Evolutionary conservation across 2,888 invertebrate genomes (phyloP).

Genomic region (Synergus umbraculus): DNA sequence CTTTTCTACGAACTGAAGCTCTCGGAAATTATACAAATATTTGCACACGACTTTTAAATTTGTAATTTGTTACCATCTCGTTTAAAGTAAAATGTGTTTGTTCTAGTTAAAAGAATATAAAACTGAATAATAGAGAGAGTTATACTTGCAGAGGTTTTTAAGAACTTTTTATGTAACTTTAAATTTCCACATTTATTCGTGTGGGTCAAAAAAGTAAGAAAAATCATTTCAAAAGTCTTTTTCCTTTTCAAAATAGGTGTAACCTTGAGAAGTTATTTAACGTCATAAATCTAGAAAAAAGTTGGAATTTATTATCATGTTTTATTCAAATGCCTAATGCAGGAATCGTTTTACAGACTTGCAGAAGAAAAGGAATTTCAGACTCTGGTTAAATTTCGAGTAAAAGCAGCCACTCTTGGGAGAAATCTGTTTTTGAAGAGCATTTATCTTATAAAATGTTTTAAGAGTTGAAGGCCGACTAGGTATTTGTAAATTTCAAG

Average conservation of each 20-base stretch:
- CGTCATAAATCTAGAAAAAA: not conserved
- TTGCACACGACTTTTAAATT: not conserved
- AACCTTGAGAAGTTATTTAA: not conserved
- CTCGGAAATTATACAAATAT: not conserved
- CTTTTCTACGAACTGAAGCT: not conserved
- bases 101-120: not conserved
- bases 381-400: not conserved
- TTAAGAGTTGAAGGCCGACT: not conserved
- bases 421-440: not conserved
- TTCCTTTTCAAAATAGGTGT: not conserved
- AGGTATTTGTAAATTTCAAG: not conserved
- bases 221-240: not conserved
- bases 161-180: not conserved
- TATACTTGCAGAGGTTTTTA: not conserved
- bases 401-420: not conserved
- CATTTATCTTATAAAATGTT: not conserved
- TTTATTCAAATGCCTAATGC: slow-evolving; percentile 9
- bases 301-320: slow-evolving; percentile 22
- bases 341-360: not conserved
- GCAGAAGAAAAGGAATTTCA: not conserved
- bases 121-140: not conserved
- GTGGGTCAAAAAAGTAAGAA: not conserved
- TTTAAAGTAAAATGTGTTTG: not conserved
- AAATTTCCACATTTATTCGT: not conserved
- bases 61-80: not conserved